These are phyloP conservation scores for Halcyon smyrnensis DNA, from an alignment of 2,797 vertebrate species.

Conservation along the genomic window DNA sequence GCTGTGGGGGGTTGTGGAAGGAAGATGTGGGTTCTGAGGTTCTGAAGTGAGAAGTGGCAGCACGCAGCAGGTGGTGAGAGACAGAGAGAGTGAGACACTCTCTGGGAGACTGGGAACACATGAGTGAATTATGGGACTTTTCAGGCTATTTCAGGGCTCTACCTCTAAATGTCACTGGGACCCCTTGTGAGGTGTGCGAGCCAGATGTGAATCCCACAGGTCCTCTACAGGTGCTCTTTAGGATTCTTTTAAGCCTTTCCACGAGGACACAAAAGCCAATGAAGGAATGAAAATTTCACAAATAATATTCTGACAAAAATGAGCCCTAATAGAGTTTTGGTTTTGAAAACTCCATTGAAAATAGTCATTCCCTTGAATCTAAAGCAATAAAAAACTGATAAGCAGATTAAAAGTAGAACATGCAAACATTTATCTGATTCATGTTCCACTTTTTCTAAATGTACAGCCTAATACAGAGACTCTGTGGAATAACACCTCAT, in stretches of 20 bases:
- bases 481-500: neutral
- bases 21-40: neutral
- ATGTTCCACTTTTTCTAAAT: neutral
- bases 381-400: neutral
- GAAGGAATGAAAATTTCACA: neutral
- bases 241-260: neutral
- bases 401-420: neutral
- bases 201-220: neutral
- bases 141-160: neutral
- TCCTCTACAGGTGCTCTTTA: neutral
- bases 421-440: neutral
- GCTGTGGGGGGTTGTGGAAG: neutral
- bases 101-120: neutral
- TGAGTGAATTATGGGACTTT: neutral
- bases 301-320: neutral
- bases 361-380: neutral
- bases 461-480: neutral
- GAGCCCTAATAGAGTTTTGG: neutral
- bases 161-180: neutral
- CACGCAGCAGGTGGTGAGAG: neutral
- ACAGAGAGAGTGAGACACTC: neutral
- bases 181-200: neutral
- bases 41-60: neutral
- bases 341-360: neutral
- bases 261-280: neutral